These are phyloP conservation scores for Turritopsis dohrnii DNA, from an alignment of 30 jellyfish, hydroid and myxozoan genomes.

Conservation along the genomic window DNA sequence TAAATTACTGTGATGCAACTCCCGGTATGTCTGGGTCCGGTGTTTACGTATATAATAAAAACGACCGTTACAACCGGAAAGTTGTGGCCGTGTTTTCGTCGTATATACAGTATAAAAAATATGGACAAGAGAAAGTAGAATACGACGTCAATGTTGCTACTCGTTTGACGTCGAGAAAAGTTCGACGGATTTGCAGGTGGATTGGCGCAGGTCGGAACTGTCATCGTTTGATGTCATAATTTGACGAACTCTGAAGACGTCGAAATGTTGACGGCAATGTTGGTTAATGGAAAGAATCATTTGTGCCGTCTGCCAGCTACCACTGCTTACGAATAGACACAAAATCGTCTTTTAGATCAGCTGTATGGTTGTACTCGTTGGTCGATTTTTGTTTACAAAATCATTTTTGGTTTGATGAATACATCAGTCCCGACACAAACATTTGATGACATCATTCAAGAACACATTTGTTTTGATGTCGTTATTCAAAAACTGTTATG, in stretches of 20 bases:
- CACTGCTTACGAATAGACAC: too few relatives aligned
- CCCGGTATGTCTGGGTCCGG: conserved; percentile 99
- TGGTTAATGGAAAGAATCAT: too few relatives aligned
- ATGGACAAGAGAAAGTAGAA: conserved; percentile 30
- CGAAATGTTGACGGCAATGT: too few relatives aligned
- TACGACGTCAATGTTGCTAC: conserved; percentile 69
- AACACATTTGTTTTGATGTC: too few relatives aligned
- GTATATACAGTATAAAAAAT: conserved; percentile 33
- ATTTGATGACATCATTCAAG: too few relatives aligned
- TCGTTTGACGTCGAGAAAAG: conserved; percentile 64
- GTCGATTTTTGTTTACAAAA: too few relatives aligned
- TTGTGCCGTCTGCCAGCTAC: too few relatives aligned
- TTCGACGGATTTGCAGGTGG: conserved; percentile 83
- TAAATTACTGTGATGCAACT: conserved; percentile 70
- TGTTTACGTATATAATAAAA: conserved; percentile 64
- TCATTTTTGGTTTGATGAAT: too few relatives aligned
- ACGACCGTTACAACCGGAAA: conserved; percentile 33
- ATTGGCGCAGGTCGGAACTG: conserved; percentile 63
- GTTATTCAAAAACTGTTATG: neutral
- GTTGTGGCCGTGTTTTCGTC: conserved; percentile 82
- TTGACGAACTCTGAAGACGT: neutral
- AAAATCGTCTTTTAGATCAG: too few relatives aligned
- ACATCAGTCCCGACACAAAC: too few relatives aligned
- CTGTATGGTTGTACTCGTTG: too few relatives aligned
- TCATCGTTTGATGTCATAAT: neutral